Base-by-base conservation (phyloP, 2,113 vertebrate genomes). In the Sylvietta virens region DNA sequence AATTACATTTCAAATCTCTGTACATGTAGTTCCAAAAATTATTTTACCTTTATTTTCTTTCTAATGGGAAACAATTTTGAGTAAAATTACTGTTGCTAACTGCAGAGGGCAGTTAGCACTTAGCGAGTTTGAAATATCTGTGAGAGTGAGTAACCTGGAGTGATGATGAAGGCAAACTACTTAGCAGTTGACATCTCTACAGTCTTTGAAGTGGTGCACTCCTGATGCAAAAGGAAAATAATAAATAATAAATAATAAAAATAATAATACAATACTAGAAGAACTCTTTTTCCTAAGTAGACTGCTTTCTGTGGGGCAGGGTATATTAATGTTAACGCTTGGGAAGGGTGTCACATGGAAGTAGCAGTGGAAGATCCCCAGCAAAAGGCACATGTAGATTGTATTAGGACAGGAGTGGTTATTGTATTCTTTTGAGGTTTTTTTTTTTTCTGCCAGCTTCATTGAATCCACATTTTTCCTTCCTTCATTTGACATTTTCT, bases 11-110 rank as follows among this genome's bases (percentile, higher is more conserved):
- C 37, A 57, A 89, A 64, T 91, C 13, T 77, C 19, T 11, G 64
- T 80, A 9, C 6, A 3, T 81, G 14, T 90, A 33, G 42, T 90
- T 95, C 27, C 26, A 56, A 71, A 67, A 64, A 37, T 8, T 4
- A 61, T 72, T 93, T 92, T 40, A 11, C 57, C 12, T 88, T 87
- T 81, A 61, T 84, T 90, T 95, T 53, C 28, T 40, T 54, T 89
- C 24, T 67, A 83, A 48, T 58, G 27, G 37, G 28, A 80, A 72
- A 45, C 23, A 65, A 35, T 50, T 91, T 87, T 31, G 40, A 56
- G 13, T 88, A 28, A 61, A 74, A 77, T 37, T 40, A 76, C 27
- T 71, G 12, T 65, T 79, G 11, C 33, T 83, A 72, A 80, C 44
- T 62, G 31, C 37, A 82, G 33, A 62, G 69, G 15, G 19, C 61